A percentile compares a stretch with the other conserved stretches of the same genome.
These are phyloP conservation scores for Catocala nupta DNA, from an alignment of 2,888 invertebrate genomes.

Conservation along the genomic window DNA sequence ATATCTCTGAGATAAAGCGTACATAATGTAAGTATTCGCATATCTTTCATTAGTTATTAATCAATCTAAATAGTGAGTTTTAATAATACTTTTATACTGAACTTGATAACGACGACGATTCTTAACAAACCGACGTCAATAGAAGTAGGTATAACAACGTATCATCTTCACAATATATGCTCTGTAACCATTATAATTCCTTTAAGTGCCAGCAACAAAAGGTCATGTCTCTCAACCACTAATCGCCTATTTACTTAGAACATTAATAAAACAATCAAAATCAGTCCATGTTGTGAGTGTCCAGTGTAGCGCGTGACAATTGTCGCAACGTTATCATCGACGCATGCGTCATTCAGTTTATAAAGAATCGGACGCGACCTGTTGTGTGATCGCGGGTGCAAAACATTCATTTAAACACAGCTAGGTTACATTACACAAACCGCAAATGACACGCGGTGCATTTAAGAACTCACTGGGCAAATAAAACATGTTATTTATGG, in stretches of 20 bases:
- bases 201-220: background rate
- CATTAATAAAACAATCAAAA: constrained; percentile 1
- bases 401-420: constrained; percentile 13
- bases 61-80: background rate
- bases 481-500: constrained; percentile 5
- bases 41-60: background rate
- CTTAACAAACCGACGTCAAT: too few species aligned
- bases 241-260: background rate
- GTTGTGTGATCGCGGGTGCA: background rate
- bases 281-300: background rate
- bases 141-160: too few species aligned
- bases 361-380: constrained; percentile 7
- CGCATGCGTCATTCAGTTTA: constrained; percentile 17
- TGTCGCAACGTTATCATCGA: constrained; percentile 11
- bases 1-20: background rate
- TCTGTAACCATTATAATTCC: too few species aligned
- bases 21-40: background rate
- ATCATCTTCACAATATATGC: too few species aligned
- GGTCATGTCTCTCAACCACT: background rate
- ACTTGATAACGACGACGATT: too few species aligned
- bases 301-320: constrained; percentile 2
- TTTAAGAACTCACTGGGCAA: background rate
- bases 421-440: background rate
- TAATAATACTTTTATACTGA: background rate
- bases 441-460: too few species aligned